Evolutionary conservation across 1,140 invertebrate genomes (phyloP), one percentile per base, ranked within the genome.

Genomic region (Drosophila repletoides): DNA sequence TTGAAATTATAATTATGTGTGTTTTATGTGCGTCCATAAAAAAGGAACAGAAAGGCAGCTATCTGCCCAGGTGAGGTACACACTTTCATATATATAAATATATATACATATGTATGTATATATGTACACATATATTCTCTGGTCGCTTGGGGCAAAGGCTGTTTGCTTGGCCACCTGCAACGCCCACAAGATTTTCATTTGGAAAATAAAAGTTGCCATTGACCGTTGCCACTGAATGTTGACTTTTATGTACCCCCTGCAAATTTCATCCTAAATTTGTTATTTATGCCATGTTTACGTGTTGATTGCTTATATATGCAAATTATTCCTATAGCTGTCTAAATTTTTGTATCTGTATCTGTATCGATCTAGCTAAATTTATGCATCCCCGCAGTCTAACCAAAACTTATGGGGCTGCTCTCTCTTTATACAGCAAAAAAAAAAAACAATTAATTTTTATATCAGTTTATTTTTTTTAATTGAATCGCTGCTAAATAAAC

Each of bases 1-100:
- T 86, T 84, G 71, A 84, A 84, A 84, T 84, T 86, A 84, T 86
- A 86, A 84, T 83, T 81, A 83, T 79, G 79, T 84, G 80, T 79
- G 80, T 64, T 83, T 81, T 73, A 83, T 84, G 59, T 43, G 63
- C 58, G 59, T 58, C 72, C 72, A 76, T 81, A 81, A 81, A 77
- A 75, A 49, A 36, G 29, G 21, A 6, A 45, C 10, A 41, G 14
- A 24, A 63, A 19, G 15, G 38, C n/a, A 24, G 45, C 7, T 14
- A 36, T 5, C 14, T 41, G 15, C 38, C 26, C 38, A 55, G 17
- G 17, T 31, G 38, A 31, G 43, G 14, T 36, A n/a, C n/a, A 33
- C 17, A 29, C 26, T 45, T 9, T 14, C 34, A 43, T 17, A 15
- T 28, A 21, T 9, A 40, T 14, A 40, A 9, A 65, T 28, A 55